Conservation (phyloP, 2,888 invertebrate genomes). For the Ligdia adustata region DNA sequence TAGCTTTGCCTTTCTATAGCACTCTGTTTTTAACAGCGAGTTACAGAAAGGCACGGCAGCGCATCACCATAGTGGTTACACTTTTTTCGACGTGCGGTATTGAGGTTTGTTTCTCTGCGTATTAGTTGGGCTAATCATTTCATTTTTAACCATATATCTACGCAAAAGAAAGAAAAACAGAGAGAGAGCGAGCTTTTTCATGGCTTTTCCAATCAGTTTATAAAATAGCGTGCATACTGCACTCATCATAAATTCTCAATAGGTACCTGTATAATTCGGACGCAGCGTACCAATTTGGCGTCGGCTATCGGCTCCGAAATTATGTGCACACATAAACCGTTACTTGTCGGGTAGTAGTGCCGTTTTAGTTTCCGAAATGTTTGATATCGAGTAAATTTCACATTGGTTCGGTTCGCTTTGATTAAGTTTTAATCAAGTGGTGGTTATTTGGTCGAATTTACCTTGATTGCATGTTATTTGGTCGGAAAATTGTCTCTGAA, state of each 20-base stretch:
- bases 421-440: conserved; percentile 5
- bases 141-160: too few species aligned
- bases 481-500: too few species aligned
- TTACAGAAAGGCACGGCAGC: too few species aligned
- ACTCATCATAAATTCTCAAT: conserved; percentile 7
- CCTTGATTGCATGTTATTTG: too few species aligned
- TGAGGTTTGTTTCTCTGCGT: too few species aligned
- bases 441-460: background rate
- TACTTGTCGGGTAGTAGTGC: background rate
- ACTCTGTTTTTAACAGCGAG: too few species aligned
- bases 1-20: too few species aligned
- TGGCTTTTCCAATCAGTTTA: background rate
- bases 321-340: conserved; percentile 25
- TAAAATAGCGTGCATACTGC: background rate
- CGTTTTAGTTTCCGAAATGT: conserved; percentile 8
- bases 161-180: too few species aligned
- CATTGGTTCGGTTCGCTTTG: conserved; percentile 3
- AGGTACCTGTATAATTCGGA: conserved; percentile 19
- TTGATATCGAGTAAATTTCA: conserved; percentile 5
- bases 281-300: conserved; percentile 23
- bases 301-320: conserved; percentile 25
- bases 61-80: too few species aligned
- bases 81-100: too few species aligned
- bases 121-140: too few species aligned
- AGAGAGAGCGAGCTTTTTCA: too few species aligned